phyloP scores from a whole-genome alignment of 2,113 vertebrate species.

The Shinisaurus crocodilurus region DNA sequence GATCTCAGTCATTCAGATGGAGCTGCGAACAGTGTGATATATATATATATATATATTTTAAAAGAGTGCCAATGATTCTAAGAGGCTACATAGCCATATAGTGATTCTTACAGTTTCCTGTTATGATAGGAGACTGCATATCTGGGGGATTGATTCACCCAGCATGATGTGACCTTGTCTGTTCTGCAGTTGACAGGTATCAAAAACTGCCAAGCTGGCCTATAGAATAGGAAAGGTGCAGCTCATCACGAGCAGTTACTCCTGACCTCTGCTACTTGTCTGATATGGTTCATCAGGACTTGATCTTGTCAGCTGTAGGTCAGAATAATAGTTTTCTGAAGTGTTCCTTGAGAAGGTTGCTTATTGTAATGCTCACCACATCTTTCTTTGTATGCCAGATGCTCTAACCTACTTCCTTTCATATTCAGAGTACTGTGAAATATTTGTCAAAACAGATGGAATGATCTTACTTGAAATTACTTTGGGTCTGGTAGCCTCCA shows the following conservation, averaged over 20 bases:
- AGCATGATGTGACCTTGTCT: slow-evolving; percentile 52
- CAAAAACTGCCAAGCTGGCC: slow-evolving; percentile 13
- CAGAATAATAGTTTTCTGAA: slow-evolving; percentile 40
- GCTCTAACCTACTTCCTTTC: background rate
- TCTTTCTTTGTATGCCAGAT: slow-evolving; percentile 15
- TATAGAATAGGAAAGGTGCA: background rate
- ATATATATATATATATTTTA: background rate
- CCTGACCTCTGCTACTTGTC: slow-evolving; percentile 34
- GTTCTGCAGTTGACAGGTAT: slow-evolving; percentile 26
- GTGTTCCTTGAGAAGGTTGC: slow-evolving; percentile 40
- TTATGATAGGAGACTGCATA: slow-evolving; percentile 35
- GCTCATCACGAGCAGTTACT: slow-evolving; percentile 29
- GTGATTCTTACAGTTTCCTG: slow-evolving; percentile 16
- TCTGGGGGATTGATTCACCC: slow-evolving; percentile 6
- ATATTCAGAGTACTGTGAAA: slow-evolving; percentile 31
- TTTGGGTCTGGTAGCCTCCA: background rate
- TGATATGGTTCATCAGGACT: slow-evolving; percentile 35
- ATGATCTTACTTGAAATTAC: slow-evolving; percentile 16
- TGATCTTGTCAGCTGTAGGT: slow-evolving; percentile 47
- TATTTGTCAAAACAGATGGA: slow-evolving; percentile 14
- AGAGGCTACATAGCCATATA: slow-evolving; percentile 25
- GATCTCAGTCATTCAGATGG: slow-evolving; percentile 22
- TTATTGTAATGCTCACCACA: slow-evolving; percentile 43
- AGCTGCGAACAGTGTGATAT: slow-evolving; percentile 34
- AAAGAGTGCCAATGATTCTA: slow-evolving; percentile 7